These are phyloP conservation scores for Drosophila bipectinata DNA, from an alignment of 1,140 invertebrate genomes.

Conservation along the genomic window DNA sequence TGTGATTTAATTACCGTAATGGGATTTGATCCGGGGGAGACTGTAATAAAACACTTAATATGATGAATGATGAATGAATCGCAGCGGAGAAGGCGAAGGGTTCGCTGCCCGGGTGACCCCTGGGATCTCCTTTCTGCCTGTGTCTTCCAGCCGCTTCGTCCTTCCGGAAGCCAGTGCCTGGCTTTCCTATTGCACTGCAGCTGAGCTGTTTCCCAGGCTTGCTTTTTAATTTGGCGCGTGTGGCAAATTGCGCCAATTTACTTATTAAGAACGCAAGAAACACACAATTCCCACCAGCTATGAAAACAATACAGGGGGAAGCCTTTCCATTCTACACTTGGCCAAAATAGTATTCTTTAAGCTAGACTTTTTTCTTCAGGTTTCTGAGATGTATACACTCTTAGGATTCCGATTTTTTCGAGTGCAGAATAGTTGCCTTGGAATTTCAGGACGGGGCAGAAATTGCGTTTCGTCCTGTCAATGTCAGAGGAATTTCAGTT, in stretches of 20 bases:
- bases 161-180: background rate
- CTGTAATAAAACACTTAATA: conserved; percentile 82
- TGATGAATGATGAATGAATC: conserved; percentile 80
- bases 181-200: conserved; percentile 23
- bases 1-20: conserved; percentile 84
- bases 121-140: conserved; percentile 27
- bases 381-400: background rate
- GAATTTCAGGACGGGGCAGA: conserved; percentile 37
- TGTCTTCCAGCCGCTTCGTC: background rate
- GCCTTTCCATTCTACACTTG: conserved; percentile 37
- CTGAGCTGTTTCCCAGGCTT: conserved; percentile 64
- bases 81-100: conserved; percentile 54
- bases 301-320: conserved; percentile 22
- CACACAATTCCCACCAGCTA: conserved; percentile 41
- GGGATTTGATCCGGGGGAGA: conserved; percentile 68
- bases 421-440: conserved; percentile 26
- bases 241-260: conserved; percentile 79
- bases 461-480: conserved; percentile 79
- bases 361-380: too few species aligned
- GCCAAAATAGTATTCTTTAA: background rate
- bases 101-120: conserved; percentile 51
- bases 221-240: conserved; percentile 73
- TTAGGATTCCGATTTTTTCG: conserved; percentile 15
- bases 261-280: conserved; percentile 66
- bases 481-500: conserved; percentile 73